Evolutionary conservation across 2,797 vertebrate genomes (phyloP).

Genomic region (Tadarida brasiliensis): DNA sequence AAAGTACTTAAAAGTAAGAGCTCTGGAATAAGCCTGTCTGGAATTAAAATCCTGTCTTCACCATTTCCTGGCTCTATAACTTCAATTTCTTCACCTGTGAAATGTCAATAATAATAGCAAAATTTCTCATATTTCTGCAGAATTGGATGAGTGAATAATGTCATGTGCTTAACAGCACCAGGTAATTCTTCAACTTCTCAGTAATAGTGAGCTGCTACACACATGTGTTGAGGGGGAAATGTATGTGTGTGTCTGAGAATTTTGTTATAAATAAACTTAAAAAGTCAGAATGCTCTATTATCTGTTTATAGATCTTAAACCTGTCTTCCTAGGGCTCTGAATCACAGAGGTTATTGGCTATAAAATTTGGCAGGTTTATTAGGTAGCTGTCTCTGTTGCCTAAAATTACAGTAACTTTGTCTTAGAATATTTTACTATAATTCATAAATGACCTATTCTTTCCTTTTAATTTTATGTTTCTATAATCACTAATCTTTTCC

Average conservation of each 20-base stretch:
- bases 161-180: fast-evolving
- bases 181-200: neutral
- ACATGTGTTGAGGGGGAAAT: neutral
- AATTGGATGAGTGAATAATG: neutral
- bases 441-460: neutral
- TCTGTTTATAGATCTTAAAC: neutral
- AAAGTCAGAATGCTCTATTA: neutral
- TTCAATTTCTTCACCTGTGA: neutral
- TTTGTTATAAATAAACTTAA: neutral
- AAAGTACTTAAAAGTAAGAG: neutral
- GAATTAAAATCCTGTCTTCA: neutral
- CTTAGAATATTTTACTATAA: neutral
- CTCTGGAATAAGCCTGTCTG: neutral
- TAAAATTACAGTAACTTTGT: neutral
- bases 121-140: neutral
- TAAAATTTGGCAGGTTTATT: neutral
- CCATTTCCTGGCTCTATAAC: neutral
- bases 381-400: neutral
- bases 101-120: neutral
- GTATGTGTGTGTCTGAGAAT: neutral
- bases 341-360: neutral
- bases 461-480: slow-evolving; percentile 1
- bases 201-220: neutral
- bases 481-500: neutral
- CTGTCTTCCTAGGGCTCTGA: neutral